Conservation (phyloP, 1,140 invertebrate genomes). For the Neodiprion lecontei region DNA sequence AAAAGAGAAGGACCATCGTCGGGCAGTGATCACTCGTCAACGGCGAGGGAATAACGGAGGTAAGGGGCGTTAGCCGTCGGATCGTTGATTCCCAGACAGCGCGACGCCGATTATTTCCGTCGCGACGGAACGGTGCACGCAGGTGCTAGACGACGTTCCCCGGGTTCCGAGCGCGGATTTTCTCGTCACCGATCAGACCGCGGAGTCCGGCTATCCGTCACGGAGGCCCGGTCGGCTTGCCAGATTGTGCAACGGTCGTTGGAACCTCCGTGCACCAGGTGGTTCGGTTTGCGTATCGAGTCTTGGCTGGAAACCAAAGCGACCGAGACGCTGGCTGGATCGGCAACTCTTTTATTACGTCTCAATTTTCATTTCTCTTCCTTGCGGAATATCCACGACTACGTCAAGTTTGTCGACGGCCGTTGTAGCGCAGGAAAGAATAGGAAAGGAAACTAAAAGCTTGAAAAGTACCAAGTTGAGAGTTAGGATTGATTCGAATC, state of each 20-base stretch:
- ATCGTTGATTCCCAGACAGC: constrained; percentile 51
- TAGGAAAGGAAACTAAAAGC: too few species aligned
- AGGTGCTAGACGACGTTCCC: constrained; percentile 28
- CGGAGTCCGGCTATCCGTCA: not conserved
- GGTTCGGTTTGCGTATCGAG: not conserved
- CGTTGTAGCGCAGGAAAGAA: too few species aligned
- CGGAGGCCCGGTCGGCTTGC: constrained; percentile 4
- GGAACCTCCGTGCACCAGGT: not conserved
- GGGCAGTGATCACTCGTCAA: constrained; percentile 15
- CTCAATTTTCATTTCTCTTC: too few species aligned
- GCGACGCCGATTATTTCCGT: constrained; percentile 57
- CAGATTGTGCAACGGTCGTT: not conserved
- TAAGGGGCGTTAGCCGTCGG: constrained; percentile 33
- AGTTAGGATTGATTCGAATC: too few species aligned
- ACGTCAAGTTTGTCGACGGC: too few species aligned
- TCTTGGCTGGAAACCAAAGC: not conserved
- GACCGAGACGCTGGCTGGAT: too few species aligned
- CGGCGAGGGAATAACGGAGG: constrained; percentile 30
- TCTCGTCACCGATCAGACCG: not conserved
- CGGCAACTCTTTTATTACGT: too few species aligned
- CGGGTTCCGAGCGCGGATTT: not conserved
- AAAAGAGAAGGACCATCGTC: constrained; percentile 22
- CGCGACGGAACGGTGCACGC: constrained; percentile 24
- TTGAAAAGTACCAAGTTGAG: too few species aligned
- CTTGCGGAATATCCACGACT: too few species aligned